Percentiles rank a stretch among this genome's conserved stretches.
Conservation (phyloP, 2,888 invertebrate species). For the Ophioninae sp. region DNA sequence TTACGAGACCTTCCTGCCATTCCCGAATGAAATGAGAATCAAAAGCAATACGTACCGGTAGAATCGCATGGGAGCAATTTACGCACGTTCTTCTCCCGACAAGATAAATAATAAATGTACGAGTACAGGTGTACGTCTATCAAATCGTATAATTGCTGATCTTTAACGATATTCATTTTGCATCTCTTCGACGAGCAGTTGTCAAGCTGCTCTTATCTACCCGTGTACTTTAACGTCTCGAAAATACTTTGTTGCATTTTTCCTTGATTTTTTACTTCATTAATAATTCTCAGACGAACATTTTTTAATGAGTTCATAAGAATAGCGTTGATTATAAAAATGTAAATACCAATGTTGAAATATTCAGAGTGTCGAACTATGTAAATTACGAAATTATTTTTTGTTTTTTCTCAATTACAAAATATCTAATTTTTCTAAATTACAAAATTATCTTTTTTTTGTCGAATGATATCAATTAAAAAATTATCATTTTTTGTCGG, state of each 20-base stretch:
- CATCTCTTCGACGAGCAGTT: not conserved
- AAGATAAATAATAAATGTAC: slow-evolving; percentile 3
- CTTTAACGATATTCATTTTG: not conserved
- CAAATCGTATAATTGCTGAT: not conserved
- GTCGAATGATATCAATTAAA: too few relatives aligned
- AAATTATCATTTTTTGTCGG: too few relatives aligned
- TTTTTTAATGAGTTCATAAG: not conserved
- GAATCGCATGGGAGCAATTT: slow-evolving; percentile 8
- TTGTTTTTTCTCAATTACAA: not conserved
- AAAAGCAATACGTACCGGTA: not conserved
- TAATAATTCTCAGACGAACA: not conserved
- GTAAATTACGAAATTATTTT: too few relatives aligned
- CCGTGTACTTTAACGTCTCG: not conserved
- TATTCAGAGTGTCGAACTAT: not conserved
- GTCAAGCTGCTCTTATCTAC: not conserved
- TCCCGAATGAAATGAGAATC: not conserved
- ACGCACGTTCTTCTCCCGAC: slow-evolving; percentile 13
- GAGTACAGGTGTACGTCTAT: not conserved
- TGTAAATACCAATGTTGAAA: not conserved
- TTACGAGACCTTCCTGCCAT: slow-evolving; percentile 38
- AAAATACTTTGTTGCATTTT: not conserved
- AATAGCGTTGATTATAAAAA: not conserved
- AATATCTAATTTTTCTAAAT: not conserved
- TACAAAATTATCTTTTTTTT: too few relatives aligned
- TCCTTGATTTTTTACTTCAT: not conserved